Evolutionary conservation across 92 coral and sea anemone species (phyloP), one percentile per base, ranked within the genome.

Genomic region (Micromussa lordhowensis): DNA sequence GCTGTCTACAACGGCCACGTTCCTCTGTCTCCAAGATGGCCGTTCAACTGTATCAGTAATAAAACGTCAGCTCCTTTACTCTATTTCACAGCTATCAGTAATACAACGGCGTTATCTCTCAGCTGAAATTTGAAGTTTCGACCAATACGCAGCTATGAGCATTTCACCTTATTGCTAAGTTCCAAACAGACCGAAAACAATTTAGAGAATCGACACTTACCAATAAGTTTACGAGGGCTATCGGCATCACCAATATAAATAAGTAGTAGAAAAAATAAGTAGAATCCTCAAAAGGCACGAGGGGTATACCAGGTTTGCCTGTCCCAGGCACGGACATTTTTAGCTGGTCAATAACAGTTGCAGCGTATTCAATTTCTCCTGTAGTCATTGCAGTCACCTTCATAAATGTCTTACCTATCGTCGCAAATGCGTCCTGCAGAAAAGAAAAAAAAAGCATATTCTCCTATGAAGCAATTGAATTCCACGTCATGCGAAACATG

Each of bases 361-460:
- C 76, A 6, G 94, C 63, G 74, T 94, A 96, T 36, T 95, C 99
- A 22, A 96, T 64, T 92, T 96, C 99, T 26, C 99, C 99, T 35
- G 85, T 68, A 61, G 94, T 96, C 99, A 96, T 96, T 38, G 92
- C 99, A 11, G 96, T 92, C 3, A 94, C 92, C 90, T 93, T 96
- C 87, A 96, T 85, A 29, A 96, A 78, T 44, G 99, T 30, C 80
- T 75, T 80, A n/a, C 88, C 86, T 35, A 86, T 83, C 28, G 85
- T 58, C 17, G 28, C 32, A 66, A 96, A 96, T 1, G 98, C 87
- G 1, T 54, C 95, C 99, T 96, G 86, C 64, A 75, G 81, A 68
- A 11, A 66, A 44, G 51, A 44, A 44, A 18, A 14, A 28, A 66
- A 66, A 66, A n/a, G n/a, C 17, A 28, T 26, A 66, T 28, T 44